A percentile compares a stretch with the other conserved stretches of the same genome.
Conservation (phyloP, 2,888 invertebrate genomes). For the Ornithoptera alexandrae region DNA sequence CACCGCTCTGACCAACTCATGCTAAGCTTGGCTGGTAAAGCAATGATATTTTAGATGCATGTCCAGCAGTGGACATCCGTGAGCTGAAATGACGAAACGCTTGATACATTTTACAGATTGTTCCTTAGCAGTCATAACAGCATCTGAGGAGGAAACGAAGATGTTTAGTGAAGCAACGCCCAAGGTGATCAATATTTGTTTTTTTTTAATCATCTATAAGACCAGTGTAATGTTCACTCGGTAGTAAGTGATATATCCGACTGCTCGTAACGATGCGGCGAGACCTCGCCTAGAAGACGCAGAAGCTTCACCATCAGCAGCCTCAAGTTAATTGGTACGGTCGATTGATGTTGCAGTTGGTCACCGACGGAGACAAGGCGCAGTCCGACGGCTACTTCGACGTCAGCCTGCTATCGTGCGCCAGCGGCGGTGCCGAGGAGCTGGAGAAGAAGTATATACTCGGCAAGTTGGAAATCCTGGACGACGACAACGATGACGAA, state of each 20-base stretch:
- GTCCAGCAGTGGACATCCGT: no score
- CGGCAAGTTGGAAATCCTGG: constrained; percentile 51
- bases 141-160: not conserved
- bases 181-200: constrained; percentile 32
- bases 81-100: not conserved
- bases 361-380: not conserved
- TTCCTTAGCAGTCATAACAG: constrained; percentile 37
- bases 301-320: no score
- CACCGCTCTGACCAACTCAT: no score
- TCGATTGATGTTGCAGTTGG: no score
- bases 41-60: no score
- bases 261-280: no score
- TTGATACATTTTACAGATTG: constrained; percentile 45
- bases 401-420: constrained; percentile 39
- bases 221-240: no score
- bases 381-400: constrained; percentile 42
- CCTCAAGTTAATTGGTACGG: no score
- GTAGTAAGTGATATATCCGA: no score
- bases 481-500: constrained; percentile 50
- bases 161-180: not conserved
- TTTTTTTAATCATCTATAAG: no score
- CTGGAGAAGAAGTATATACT: constrained; percentile 44
- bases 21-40: no score
- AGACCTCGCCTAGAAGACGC: no score
- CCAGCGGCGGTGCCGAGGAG: constrained; percentile 31